These are phyloP conservation scores for Daubentonia madagascariensis DNA, from an alignment of 2,113 vertebrate species.

Conservation along the genomic window DNA sequence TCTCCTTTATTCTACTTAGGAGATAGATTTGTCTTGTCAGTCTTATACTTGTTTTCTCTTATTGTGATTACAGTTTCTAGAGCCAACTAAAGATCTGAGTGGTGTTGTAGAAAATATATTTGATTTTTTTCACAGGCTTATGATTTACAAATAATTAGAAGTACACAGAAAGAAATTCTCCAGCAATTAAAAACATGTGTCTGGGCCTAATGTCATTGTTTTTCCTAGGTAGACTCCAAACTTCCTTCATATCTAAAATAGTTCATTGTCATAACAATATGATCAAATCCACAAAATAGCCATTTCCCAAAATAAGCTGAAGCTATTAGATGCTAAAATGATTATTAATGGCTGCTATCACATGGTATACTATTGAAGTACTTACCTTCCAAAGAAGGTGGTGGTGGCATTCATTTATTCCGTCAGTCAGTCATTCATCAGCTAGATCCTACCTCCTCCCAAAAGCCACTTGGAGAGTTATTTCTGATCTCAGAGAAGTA, in stretches of 20 bases:
- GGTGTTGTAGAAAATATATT: not conserved
- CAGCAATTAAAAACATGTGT: not conserved
- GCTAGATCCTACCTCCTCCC: not conserved
- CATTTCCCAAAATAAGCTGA: not conserved
- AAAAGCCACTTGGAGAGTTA: not conserved
- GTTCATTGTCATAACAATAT: not conserved
- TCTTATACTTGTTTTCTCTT: not conserved
- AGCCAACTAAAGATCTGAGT: not conserved
- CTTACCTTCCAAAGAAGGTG: not conserved
- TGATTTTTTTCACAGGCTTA: not conserved
- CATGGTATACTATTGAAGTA: not conserved
- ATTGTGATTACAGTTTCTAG: not conserved
- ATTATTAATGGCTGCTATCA: not conserved
- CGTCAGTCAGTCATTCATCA: not conserved
- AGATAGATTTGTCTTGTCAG: not conserved
- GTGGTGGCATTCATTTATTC: not conserved
- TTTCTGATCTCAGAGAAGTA: not conserved
- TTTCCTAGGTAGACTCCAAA: not conserved
- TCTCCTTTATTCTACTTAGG: not conserved
- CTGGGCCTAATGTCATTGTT: not conserved
- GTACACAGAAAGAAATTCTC: not conserved
- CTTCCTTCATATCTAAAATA: not conserved
- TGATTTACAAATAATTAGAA: not conserved
- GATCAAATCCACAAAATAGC: not conserved
- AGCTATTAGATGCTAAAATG: not conserved